phyloP scores from a whole-genome alignment of 1,140 invertebrate species.

The Oncopeltus fasciatus region DNA sequence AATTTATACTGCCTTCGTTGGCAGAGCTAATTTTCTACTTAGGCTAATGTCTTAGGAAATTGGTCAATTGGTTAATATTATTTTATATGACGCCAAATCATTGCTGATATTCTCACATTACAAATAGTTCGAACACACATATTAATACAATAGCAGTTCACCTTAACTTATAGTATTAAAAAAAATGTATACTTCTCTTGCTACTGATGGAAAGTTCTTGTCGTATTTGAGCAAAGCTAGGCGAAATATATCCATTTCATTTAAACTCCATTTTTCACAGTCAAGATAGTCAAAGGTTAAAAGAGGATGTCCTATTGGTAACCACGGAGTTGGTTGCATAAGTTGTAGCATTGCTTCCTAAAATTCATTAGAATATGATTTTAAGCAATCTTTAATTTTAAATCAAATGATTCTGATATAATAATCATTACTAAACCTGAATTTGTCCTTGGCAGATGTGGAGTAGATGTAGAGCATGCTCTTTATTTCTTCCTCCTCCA shows the following conservation, averaged over 20 bases:
- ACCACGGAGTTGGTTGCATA: conserved; percentile 54
- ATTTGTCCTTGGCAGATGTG: conserved; percentile 75
- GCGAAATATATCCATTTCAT: conserved; percentile 79
- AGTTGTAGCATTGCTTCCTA: conserved; percentile 70
- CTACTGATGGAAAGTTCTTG: conserved; percentile 84
- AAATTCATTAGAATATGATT: conserved; percentile 10
- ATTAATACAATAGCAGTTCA: too few relatives aligned
- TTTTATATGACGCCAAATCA: too few relatives aligned
- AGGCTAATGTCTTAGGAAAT: too few relatives aligned
- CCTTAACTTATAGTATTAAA: too few relatives aligned
- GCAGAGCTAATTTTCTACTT: too few relatives aligned
- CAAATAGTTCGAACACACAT: too few relatives aligned
- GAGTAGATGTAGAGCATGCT: conserved; percentile 83
- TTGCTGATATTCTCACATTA: too few relatives aligned
- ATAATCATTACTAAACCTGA: too few relatives aligned
- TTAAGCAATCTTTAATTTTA: too few relatives aligned
- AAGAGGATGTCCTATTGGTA: conserved; percentile 60
- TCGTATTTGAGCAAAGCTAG: conserved; percentile 75
- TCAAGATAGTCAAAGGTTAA: conserved; percentile 58
- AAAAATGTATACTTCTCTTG: conserved; percentile 51
- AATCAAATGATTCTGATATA: too few relatives aligned
- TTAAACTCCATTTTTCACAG: conserved; percentile 62
- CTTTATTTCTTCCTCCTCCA: conserved; percentile 81
- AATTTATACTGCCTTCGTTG: too few relatives aligned
- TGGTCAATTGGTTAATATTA: too few relatives aligned